phyloP scores from a whole-genome alignment of 2,797 vertebrate genomes.

The Anas bernieri region DNA sequence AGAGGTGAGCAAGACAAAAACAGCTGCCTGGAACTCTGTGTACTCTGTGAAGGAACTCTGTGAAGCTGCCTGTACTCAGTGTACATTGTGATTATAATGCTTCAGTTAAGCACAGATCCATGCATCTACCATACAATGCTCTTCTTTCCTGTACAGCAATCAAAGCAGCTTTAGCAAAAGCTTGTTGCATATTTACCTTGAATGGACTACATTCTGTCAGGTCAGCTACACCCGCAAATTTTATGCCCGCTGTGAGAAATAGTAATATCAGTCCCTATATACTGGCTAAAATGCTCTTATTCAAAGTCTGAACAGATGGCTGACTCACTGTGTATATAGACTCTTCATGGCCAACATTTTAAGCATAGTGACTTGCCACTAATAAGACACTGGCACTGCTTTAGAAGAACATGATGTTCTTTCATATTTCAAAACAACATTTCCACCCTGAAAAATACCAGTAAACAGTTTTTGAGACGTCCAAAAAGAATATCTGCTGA shows the following conservation, averaged over 20 bases:
- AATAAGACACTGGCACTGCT: slow-evolving; percentile 43
- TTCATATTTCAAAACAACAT: slow-evolving; percentile 30
- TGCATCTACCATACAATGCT: background rate
- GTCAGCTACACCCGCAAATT: slow-evolving; percentile 36
- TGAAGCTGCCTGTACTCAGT: background rate
- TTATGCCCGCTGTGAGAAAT: slow-evolving; percentile 1
- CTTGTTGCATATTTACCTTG: slow-evolving; percentile 9
- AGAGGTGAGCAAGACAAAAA: slow-evolving; percentile 12
- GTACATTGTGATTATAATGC: background rate
- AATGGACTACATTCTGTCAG: background rate
- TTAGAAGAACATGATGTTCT: slow-evolving; percentile 47
- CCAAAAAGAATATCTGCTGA: slow-evolving; percentile 2
- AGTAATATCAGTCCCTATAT: slow-evolving; percentile 30
- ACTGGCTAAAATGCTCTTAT: background rate
- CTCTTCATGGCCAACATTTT: slow-evolving; percentile 37
- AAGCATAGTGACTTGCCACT: slow-evolving; percentile 34
- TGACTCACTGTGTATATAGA: slow-evolving; percentile 22
- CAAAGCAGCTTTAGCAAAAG: slow-evolving; percentile 39
- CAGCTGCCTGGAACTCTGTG: background rate
- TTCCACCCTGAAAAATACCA: slow-evolving; percentile 24
- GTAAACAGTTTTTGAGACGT: slow-evolving; percentile 24
- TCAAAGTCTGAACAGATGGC: slow-evolving; percentile 34
- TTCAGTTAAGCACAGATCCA: background rate
- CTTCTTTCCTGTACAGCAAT: background rate
- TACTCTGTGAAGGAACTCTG: too few species aligned